phyloP scores from a whole-genome alignment of 2,888 invertebrate species.

The Amphipoea lucens region DNA sequence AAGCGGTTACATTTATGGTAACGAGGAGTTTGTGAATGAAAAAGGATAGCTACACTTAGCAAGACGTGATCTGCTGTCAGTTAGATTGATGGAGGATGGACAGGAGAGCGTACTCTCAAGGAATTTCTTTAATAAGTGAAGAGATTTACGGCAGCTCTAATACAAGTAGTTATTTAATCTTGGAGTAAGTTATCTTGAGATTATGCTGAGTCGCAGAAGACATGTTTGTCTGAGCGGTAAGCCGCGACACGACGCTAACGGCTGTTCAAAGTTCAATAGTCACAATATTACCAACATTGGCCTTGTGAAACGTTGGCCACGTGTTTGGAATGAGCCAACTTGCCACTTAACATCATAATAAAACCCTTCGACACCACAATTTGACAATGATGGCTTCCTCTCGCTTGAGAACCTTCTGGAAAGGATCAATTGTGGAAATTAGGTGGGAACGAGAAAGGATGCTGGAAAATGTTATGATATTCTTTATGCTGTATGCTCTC shows the following conservation, averaged over 20 bases:
- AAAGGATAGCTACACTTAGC: conserved; percentile 18
- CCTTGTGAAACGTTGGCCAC: conserved; percentile 9
- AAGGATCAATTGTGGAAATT: conserved; percentile 44
- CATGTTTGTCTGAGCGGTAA: conserved; percentile 9
- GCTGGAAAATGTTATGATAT: conserved; percentile 44
- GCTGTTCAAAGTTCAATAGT: conserved; percentile 8
- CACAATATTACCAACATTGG: conserved; percentile 22
- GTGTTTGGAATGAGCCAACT: conserved; percentile 22
- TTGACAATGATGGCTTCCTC: conserved; percentile 48
- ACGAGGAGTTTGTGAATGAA: background rate
- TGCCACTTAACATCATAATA: conserved; percentile 46
- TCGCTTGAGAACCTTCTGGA: conserved; percentile 25
- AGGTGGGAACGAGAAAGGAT: conserved; percentile 22
- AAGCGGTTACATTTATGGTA: conserved; percentile 6
- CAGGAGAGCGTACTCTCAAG: background rate
- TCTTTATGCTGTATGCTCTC: conserved; percentile 1
- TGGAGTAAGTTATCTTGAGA: background rate
- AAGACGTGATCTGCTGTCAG: conserved; percentile 14
- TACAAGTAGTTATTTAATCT: conserved; percentile 5
- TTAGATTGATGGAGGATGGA: conserved; percentile 23
- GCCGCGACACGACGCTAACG: background rate
- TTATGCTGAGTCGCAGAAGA: background rate
- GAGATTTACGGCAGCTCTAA: background rate
- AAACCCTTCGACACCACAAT: conserved; percentile 32
- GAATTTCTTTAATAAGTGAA: conserved; percentile 1